Evolutionary conservation across 2,113 vertebrate species (phyloP), one percentile per base, ranked within the genome.

Genomic region (Tragelaphus scriptus): DNA sequence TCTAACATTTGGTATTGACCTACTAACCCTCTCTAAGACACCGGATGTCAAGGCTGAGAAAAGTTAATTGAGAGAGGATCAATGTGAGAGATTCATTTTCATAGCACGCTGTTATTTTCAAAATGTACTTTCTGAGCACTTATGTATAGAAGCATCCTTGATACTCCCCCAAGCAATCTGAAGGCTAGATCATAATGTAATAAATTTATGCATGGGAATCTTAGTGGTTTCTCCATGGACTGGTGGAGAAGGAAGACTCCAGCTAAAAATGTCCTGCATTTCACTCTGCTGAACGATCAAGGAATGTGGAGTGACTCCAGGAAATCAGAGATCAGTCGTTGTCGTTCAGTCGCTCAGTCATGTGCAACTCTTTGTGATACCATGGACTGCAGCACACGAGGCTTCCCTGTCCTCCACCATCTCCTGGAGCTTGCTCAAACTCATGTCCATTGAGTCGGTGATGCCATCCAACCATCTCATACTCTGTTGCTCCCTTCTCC

Each of bases 71-170:
- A 97, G 53, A 90, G 80, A 61, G 25, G 44, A 36, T 58, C 28
- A n/a, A 1, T 12, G 53, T 93, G 77, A 97, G 81, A 94, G 71
- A 97, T 65, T 94, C 86, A 59, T 91, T 95, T 94, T 89, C 47
- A 36, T 23, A 91, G 93, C 86, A 75, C 53, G 56, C 11, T n/a
- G 23, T 97, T 95, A 71, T 87, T 95, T 88, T 91, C 49, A 53
- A 96, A 96, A 68, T 49, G 30, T 77, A 79, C 75, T 92, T 96
- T 94, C 82, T 89, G 88, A 95, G 47, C 51, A 93, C 71, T 85
- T 77, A 7, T 63, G 5, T 68, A 19, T 32, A 85, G 30, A 95
- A 47, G 56, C 55, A 91, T 65, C 61, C 82, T 68, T 93, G 82
- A 84, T 77, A 56, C 44, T 95, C 95, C 80, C 86, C 86, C 6